phyloP scores from a whole-genome alignment of 2,888 invertebrate species.

The Vesta saturnalis region DNA sequence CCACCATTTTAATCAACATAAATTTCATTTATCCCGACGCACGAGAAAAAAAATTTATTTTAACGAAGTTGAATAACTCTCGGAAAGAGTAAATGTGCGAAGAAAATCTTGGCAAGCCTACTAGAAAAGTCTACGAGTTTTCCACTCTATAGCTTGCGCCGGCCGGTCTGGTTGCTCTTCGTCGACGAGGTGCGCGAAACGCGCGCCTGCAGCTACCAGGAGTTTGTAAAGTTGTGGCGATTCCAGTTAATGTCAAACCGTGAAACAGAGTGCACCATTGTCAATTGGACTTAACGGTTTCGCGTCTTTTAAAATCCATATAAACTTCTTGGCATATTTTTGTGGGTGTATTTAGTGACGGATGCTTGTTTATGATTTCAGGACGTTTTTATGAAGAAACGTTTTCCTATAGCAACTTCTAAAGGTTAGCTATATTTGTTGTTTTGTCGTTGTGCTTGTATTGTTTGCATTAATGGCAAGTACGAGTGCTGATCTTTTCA shows the following conservation, averaged over 20 bases:
- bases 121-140: slow-evolving; percentile 28
- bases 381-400: slow-evolving; percentile 18
- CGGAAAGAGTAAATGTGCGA: slow-evolving; percentile 29
- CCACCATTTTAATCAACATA: slow-evolving; percentile 57
- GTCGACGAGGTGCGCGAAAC: slow-evolving; percentile 38
- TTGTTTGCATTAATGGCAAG: slow-evolving; percentile 5
- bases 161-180: slow-evolving; percentile 23
- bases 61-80: slow-evolving; percentile 34
- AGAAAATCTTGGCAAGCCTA: slow-evolving; percentile 29
- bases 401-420: slow-evolving; percentile 11
- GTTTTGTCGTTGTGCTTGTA: neutral
- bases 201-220: slow-evolving; percentile 43
- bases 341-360: slow-evolving; percentile 17
- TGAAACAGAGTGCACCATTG: slow-evolving; percentile 24
- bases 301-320: slow-evolving; percentile 8
- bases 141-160: slow-evolving; percentile 30
- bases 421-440: slow-evolving; percentile 30
- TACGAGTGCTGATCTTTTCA: neutral
- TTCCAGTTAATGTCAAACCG: slow-evolving; percentile 45
- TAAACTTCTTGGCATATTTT: neutral
- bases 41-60: slow-evolving; percentile 47
- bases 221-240: slow-evolving; percentile 40
- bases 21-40: slow-evolving; percentile 51
- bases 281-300: slow-evolving; percentile 15
- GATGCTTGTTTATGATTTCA: slow-evolving; percentile 8